Evolutionary conservation across 30 jellyfish, hydroid and myxozoan genomes (phyloP).

Genomic region (Catostylus mosaicus): DNA sequence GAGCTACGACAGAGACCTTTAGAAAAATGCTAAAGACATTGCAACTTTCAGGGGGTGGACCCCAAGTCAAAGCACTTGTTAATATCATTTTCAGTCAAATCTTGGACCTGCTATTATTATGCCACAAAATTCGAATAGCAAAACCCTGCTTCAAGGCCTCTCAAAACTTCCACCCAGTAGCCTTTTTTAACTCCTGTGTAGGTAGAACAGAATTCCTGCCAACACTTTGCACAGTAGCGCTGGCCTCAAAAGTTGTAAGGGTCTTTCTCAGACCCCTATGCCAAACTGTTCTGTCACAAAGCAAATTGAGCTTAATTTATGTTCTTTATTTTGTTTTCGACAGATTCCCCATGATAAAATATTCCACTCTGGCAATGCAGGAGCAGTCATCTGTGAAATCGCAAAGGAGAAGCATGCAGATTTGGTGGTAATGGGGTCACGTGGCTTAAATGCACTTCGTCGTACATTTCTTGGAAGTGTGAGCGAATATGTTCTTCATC

Average conservation of each 20-base stretch:
- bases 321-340: not conserved
- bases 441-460: constrained; percentile 75
- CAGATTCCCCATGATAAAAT: constrained; percentile 62
- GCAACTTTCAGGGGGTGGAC: no score
- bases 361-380: constrained; percentile 80
- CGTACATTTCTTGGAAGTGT: constrained; percentile 82
- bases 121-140: no score
- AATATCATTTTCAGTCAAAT: no score
- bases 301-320: not conserved
- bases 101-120: no score
- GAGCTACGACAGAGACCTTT: no score
- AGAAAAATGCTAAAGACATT: no score
- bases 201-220: not conserved
- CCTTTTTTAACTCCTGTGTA: not conserved
- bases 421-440: constrained; percentile 80
- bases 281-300: not conserved
- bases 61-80: no score
- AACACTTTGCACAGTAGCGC: not conserved
- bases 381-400: constrained; percentile 68
- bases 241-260: not conserved
- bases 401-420: constrained; percentile 67
- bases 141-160: not conserved
- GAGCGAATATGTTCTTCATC: constrained; percentile 79
- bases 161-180: not conserved
- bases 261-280: not conserved